Percentiles rank a stretch among this genome's conserved stretches.
phyloP scores from a whole-genome alignment of 2,113 vertebrate genomes.

The Indri indri region DNA sequence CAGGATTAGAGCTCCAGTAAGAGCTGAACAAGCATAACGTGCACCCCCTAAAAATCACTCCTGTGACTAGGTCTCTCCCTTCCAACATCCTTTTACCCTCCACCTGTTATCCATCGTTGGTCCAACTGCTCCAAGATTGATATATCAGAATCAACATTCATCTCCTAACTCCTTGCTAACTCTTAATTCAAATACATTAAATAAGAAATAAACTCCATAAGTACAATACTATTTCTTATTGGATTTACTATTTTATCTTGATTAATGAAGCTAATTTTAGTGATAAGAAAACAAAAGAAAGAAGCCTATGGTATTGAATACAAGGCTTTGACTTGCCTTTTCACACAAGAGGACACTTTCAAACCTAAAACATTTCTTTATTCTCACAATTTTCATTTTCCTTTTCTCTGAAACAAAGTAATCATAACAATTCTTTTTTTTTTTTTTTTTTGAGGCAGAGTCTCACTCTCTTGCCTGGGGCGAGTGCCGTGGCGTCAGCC shows the following conservation, averaged over 20 bases:
- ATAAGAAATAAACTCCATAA: neutral
- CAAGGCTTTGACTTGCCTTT: neutral
- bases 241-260: neutral
- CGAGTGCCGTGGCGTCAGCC: too few relatives aligned
- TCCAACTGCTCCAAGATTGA: neutral
- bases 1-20: neutral
- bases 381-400: neutral
- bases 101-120: neutral
- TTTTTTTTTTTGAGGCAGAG: too few relatives aligned
- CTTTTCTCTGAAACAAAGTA: neutral
- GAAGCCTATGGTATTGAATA: neutral
- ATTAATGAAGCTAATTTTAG: neutral
- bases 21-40: neutral
- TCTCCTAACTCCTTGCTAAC: neutral
- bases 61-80: neutral
- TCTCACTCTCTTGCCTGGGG: too few relatives aligned
- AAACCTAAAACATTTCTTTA: neutral
- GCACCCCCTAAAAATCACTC: neutral
- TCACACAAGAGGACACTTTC: neutral
- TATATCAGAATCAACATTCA: neutral
- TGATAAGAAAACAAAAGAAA: neutral
- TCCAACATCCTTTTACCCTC: neutral
- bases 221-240: neutral
- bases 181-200: neutral
- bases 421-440: neutral